phyloP scores from a whole-genome alignment of 2,888 invertebrate genomes.

The Xanthia icteritia region DNA sequence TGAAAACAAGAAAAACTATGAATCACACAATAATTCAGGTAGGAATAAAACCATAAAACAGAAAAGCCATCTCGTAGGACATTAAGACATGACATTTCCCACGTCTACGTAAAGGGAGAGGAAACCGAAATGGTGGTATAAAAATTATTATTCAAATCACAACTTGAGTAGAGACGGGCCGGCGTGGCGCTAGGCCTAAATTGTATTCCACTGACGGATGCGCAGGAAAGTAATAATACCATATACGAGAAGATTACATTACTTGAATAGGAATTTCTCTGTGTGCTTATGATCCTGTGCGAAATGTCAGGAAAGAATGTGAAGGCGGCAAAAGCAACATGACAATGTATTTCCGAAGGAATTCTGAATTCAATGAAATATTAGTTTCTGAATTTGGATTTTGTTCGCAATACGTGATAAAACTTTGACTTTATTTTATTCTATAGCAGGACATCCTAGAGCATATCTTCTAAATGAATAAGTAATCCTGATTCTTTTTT shows the following conservation, averaged over 20 bases:
- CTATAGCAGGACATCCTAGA: background rate
- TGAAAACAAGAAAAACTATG: conserved; percentile 57
- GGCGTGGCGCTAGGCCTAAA: conserved; percentile 86
- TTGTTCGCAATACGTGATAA: background rate
- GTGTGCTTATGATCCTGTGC: conserved; percentile 62
- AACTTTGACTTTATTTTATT: no score
- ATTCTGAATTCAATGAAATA: conserved; percentile 15
- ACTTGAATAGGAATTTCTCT: conserved; percentile 69
- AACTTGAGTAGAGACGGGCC: conserved; percentile 80
- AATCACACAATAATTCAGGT: conserved; percentile 63
- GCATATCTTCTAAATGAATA: background rate
- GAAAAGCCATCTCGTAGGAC: conserved; percentile 79
- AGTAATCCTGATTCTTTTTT: background rate
- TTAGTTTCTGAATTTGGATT: conserved; percentile 1
- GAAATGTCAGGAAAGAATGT: conserved; percentile 27
- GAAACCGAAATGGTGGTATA: conserved; percentile 88
- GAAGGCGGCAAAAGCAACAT: conserved; percentile 1
- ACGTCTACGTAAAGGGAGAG: conserved; percentile 86
- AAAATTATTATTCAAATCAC: conserved; percentile 90
- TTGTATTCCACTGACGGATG: conserved; percentile 87
- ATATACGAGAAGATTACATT: conserved; percentile 70
- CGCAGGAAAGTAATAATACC: conserved; percentile 84
- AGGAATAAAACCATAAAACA: conserved; percentile 71
- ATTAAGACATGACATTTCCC: conserved; percentile 87
- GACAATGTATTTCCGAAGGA: conserved; percentile 15